Evolutionary conservation across 2,797 vertebrate species (phyloP), one percentile per base, ranked within the genome.

Genomic region (Pelodytes ibericus): DNA sequence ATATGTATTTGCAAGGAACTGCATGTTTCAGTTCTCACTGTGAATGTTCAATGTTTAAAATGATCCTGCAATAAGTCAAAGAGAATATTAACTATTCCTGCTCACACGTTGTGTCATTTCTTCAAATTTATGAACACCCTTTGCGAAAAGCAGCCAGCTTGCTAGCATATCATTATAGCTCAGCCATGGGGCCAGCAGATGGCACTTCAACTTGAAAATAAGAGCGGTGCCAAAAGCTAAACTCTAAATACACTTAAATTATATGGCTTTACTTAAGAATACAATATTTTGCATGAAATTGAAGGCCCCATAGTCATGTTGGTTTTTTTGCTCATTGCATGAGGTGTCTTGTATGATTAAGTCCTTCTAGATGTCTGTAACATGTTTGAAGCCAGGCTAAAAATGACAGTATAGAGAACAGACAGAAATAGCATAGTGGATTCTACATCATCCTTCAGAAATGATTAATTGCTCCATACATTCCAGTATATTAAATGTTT

Each of bases 191-290:
- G n/a, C n/a, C n/a, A n/a, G n/a, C n/a, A n/a, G n/a, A n/a, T n/a
- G n/a, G n/a, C n/a, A n/a, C n/a, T n/a, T n/a, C n/a, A n/a, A n/a
- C n/a, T n/a, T n/a, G n/a, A n/a, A n/a, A n/a, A n/a, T n/a, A n/a
- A n/a, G n/a, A n/a, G n/a, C n/a, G n/a, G n/a, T n/a, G n/a, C n/a
- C n/a, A n/a, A n/a, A n/a, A n/a, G n/a, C n/a, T n/a, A n/a, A n/a
- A n/a, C n/a, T n/a, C n/a, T n/a, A n/a, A n/a, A n/a, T 84, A 82
- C 72, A 79, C 74, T 81, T 80, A 84, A 75, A 77, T 80, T 75
- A 78, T 36, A 36, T 80, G 22, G 27, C 56, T 81, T 82, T 81
- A 24, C 22, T 80, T 80, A 77, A 83, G 86, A 82, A 79, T 70
- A 31, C 72, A 79, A 59, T 81, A 27, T 63, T 80, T 80, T 58